phyloP scores from a whole-genome alignment of 2,888 invertebrate species.

The Scaptomyza parva region DNA sequence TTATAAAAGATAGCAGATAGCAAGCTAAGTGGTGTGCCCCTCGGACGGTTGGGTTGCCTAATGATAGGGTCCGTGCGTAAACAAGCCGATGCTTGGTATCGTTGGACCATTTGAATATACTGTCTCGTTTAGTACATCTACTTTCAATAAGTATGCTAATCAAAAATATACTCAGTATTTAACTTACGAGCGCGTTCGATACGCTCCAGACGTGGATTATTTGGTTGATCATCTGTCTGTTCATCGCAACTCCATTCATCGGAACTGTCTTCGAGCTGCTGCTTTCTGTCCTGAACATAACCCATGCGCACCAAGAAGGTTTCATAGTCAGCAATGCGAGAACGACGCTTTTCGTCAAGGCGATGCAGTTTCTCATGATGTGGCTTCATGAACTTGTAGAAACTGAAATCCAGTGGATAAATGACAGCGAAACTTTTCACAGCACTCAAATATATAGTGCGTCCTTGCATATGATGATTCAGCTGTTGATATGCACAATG shows the following conservation, averaged over 20 bases:
- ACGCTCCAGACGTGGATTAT: conserved; percentile 3
- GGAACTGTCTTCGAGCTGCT: not conserved
- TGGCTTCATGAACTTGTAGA: conserved; percentile 54
- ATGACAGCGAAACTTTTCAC: conserved; percentile 19
- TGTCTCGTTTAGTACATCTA: too few species aligned
- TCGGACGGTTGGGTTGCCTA: too few species aligned
- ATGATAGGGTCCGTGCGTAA: too few species aligned
- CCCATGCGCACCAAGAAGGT: conserved; percentile 18
- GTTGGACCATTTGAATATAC: too few species aligned
- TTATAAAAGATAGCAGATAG: too few species aligned
- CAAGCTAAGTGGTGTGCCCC: too few species aligned
- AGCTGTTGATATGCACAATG: conserved; percentile 19
- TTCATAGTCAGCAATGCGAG: conserved; percentile 16
- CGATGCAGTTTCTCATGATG: conserved; percentile 42
- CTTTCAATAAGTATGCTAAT: too few species aligned
- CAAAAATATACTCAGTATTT: not conserved
- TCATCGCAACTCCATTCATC: conserved; percentile 34
- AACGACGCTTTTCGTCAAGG: conserved; percentile 23
- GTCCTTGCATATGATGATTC: conserved; percentile 39
- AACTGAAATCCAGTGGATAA: conserved; percentile 53
- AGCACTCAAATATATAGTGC: conserved; percentile 55
- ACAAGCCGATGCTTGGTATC: too few species aligned
- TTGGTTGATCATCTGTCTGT: not conserved
- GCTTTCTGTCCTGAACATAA: conserved; percentile 6
- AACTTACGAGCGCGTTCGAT: conserved; percentile 23